A percentile compares a stretch with the other conserved stretches of the same genome.
Conservation (phyloP, 2,888 invertebrate species). For the Cheilosia vernalis region DNA sequence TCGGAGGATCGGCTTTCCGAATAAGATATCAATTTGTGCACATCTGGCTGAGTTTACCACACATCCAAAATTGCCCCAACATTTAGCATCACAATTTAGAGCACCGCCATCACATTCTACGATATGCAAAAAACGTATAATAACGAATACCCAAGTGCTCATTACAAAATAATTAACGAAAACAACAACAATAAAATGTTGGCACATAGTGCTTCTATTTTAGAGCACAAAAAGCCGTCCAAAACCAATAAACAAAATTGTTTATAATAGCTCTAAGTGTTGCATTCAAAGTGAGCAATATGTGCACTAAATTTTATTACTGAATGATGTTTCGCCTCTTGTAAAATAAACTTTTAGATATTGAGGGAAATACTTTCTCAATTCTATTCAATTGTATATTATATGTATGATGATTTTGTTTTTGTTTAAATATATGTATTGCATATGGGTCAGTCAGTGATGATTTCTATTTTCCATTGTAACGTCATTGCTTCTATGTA, state of each 20-base stretch:
- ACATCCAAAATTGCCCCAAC: no score
- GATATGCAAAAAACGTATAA: background rate
- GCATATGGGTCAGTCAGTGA: background rate
- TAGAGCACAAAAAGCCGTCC: conserved; percentile 60
- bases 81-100: background rate
- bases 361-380: no score
- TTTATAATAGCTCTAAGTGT: conserved; percentile 16
- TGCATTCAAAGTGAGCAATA: conserved; percentile 26
- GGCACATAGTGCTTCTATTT: conserved; percentile 50
- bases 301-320: conserved; percentile 23
- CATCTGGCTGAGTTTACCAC: no score
- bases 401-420: background rate
- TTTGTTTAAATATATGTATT: conserved; percentile 1
- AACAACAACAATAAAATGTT: conserved; percentile 21
- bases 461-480: background rate
- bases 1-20: no score
- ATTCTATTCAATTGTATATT: background rate
- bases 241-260: conserved; percentile 4
- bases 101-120: background rate
- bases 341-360: no score
- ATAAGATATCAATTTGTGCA: no score
- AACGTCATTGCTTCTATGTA: conserved; percentile 9
- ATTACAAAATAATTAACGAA: conserved; percentile 1
- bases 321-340: background rate
- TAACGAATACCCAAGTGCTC: conserved; percentile 19